Evolutionary conservation across 2,888 invertebrate genomes (phyloP).

Genomic region (Eilema caniola): DNA sequence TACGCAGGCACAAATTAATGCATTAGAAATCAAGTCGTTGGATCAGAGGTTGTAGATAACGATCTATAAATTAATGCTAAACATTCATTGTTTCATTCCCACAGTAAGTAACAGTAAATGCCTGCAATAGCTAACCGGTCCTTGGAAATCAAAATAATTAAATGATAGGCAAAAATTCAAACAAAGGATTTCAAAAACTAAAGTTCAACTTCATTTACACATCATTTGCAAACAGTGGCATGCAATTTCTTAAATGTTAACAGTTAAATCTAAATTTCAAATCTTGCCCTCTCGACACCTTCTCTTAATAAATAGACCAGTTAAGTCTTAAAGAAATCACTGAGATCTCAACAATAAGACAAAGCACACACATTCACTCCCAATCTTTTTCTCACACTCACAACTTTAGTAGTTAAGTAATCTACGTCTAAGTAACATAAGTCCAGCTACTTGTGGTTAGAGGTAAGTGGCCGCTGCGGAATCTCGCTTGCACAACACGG

Average conservation of each 20-base stretch:
- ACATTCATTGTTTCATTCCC: neutral
- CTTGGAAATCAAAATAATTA: neutral
- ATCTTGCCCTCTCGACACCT: neutral
- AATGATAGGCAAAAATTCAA: neutral
- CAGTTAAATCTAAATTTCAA: neutral
- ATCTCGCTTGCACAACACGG: slow-evolving; percentile 51
- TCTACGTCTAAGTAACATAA: slow-evolving; percentile 16
- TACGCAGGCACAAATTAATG: too few relatives aligned
- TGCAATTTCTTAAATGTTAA: neutral
- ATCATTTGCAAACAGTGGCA: neutral
- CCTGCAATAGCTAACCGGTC: neutral
- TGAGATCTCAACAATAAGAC: neutral
- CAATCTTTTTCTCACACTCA: neutral
- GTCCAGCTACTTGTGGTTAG: slow-evolving; percentile 24
- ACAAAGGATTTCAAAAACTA: neutral
- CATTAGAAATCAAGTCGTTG: neutral
- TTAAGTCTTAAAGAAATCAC: too few relatives aligned
- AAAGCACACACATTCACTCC: neutral
- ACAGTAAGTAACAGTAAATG: neutral
- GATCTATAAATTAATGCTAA: neutral
- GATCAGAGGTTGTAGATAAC: neutral
- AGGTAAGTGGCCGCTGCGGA: slow-evolving; percentile 49
- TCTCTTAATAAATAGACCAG: neutral
- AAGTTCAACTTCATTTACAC: neutral
- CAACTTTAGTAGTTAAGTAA: neutral